Evolutionary conservation across 2,797 vertebrate species (phyloP), one percentile per base, ranked within the genome.

Genomic region (Galaxias olidus): DNA sequence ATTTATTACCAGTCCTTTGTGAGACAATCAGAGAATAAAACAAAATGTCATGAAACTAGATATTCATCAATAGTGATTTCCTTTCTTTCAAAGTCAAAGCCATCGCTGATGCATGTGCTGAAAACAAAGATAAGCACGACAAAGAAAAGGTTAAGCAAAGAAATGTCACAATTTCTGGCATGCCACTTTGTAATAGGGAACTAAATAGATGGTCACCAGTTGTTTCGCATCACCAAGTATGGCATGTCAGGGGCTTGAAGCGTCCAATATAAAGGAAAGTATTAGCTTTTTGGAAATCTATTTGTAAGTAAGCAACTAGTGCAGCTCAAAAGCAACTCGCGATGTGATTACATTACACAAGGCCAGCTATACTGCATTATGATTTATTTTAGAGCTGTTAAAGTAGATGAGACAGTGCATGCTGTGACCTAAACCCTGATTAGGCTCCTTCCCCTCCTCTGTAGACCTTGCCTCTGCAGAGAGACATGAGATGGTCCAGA

Each of bases 31-130:
- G 75, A 44, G 57, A 17, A 49, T 10, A 14, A 75, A 72, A 84
- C 30, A 82, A 84, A 87, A 88, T 86, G 84, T 79, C 82, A 86
- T 81, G 59, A 74, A 69, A 60, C 79, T 63, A 72, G 84, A 87
- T 88, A 78, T 17, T 56, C 59, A 88, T 89, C 81, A 78, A 75
- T 86, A 86, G 84, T 80, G 77, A 89, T 90, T 89, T 87, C 70
- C 76, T 77, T 65, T 54, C 58, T 65, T 80, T 84, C 71, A 61
- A 75, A 77, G 82, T 79, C 74, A 14, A 14, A 75, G 72, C 76
- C 73, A 76, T 78, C 77, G 78, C 62, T 63, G 63, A 53, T 61
- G 48, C 65, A 66, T 75, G 71, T 75, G 73, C 43, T 59, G n/a
- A 72, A 68, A 77, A 73, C 62, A 71, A 55, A 83, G 87, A 88